These are phyloP conservation scores for Orussus abietinus DNA, from an alignment of 1,140 invertebrate species.

Conservation along the genomic window DNA sequence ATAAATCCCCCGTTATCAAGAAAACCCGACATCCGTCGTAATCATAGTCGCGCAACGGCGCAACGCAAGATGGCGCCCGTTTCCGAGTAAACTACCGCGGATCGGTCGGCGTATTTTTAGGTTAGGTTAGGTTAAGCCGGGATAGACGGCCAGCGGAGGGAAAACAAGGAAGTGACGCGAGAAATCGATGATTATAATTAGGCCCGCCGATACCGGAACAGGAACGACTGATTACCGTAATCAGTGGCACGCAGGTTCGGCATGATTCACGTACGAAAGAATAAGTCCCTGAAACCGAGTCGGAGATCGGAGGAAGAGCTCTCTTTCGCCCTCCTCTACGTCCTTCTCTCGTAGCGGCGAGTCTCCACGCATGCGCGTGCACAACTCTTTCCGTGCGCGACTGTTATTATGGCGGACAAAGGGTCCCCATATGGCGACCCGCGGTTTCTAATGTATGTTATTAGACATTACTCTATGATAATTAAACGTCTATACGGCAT, in stretches of 20 bases:
- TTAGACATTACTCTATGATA: conserved; percentile 56
- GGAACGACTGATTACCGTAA: conserved; percentile 46
- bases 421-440: conserved; percentile 50
- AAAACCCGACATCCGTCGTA: no score
- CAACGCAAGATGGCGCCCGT: no score
- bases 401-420: conserved; percentile 50
- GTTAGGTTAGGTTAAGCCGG: no score
- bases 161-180: conserved; percentile 40
- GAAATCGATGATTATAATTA: conserved; percentile 50
- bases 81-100: no score
- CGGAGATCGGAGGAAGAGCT: conserved; percentile 35
- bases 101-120: no score
- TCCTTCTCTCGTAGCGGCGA: no score
- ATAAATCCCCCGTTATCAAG: no score
- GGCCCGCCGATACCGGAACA: conserved; percentile 44
- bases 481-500: conserved; percentile 54
- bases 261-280: conserved; percentile 37
- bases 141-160: no score
- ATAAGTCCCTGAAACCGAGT: conserved; percentile 25
- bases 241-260: conserved; percentile 42
- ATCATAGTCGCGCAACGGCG: no score
- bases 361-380: conserved; percentile 46
- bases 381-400: conserved; percentile 49
- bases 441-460: conserved; percentile 50
- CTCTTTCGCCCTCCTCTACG: no score